A percentile compares a stretch with the other conserved stretches of the same genome.
Evolutionary conservation across 1,140 invertebrate genomes (phyloP).

Genomic region (Brachystomella parvula): DNA sequence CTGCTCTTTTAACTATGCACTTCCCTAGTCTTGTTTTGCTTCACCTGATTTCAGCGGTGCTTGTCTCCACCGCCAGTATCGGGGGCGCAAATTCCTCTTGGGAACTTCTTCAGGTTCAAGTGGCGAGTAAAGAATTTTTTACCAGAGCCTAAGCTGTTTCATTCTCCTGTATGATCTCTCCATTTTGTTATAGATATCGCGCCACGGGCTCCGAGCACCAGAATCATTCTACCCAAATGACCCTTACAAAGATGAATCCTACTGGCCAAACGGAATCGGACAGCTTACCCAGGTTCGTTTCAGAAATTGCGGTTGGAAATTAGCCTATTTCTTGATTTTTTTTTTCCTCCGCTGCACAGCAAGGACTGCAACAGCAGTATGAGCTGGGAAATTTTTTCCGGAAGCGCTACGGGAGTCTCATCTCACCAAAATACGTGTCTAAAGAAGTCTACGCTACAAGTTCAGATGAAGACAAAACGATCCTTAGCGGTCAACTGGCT

Average conservation of each 20-base stretch:
- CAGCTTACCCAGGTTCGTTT: conserved; percentile 65
- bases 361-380: conserved; percentile 9
- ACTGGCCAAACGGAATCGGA: conserved; percentile 67
- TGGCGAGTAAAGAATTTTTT: not conserved
- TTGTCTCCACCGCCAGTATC: too few relatives aligned
- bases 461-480: conserved; percentile 12
- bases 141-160: not conserved
- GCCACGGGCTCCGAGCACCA: conserved; percentile 77
- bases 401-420: not conserved
- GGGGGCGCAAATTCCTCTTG: too few relatives aligned
- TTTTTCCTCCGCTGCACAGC: not conserved
- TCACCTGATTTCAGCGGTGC: too few relatives aligned
- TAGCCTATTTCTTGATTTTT: not conserved
- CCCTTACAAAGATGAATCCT: conserved; percentile 56
- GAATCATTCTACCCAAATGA: conserved; percentile 64
- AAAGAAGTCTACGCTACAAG: not conserved
- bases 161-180: too few relatives aligned
- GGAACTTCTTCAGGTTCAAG: not conserved
- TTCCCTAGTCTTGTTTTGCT: too few relatives aligned
- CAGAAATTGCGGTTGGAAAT: not conserved
- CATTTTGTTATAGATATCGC: conserved; percentile 48
- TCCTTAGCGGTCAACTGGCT: not conserved
- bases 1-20: too few relatives aligned
- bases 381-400: conserved; percentile 2
- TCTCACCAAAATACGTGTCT: not conserved